Base-by-base conservation (phyloP, 2,888 invertebrate genomes). In the Nymphalis polychloros region DNA sequence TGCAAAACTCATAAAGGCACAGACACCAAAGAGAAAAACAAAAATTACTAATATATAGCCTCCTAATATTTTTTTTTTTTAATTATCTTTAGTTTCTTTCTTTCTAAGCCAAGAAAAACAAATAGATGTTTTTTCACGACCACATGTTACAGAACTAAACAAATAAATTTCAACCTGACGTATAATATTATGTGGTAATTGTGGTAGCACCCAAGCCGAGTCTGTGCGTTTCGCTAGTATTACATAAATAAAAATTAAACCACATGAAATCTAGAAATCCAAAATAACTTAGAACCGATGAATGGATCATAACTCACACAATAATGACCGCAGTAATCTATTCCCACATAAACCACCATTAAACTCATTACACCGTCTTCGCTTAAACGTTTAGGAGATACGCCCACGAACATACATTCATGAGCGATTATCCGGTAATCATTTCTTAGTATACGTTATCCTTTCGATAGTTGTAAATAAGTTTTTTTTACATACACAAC, bases 331-430 rank as follows among this genome's bases (percentile, higher is more conserved):
- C 35, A 17, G 64, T 71, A 71, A 74, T 64, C 59, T 59, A 55
- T 76, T 75, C 74, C 73, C 76, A 75, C 73, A 75, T 75, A 73
- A 75, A 74, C 27, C 69, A 70, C 63, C 73, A 73, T 73, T 73
- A 73, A 63, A 63, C 47, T 63, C 68, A 67, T 70, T 69, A 70
- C 61, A 47, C 64, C 62, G 72, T 69, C 69, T 71, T 72, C 73
- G 64, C 71, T 59, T 64, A 27, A 67, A 50, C 67, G 61, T 61
- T 64, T 53, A 55, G 67, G 55, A 55, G 66, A 64, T 67, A 61
- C 70, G 61, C 70, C 67, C 63, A 64, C 70, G 35, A 67, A 48
- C 64, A 59, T 66, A 59, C 53, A 64, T 64, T 69, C 59, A 69
- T 17, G 41, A 50, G 57, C 59, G 64, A 71, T 69, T 70, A 67